Evolutionary conservation across 2,797 vertebrate species (phyloP), one percentile per base, ranked within the genome.

Genomic region (Gadopsis marmoratus): DNA sequence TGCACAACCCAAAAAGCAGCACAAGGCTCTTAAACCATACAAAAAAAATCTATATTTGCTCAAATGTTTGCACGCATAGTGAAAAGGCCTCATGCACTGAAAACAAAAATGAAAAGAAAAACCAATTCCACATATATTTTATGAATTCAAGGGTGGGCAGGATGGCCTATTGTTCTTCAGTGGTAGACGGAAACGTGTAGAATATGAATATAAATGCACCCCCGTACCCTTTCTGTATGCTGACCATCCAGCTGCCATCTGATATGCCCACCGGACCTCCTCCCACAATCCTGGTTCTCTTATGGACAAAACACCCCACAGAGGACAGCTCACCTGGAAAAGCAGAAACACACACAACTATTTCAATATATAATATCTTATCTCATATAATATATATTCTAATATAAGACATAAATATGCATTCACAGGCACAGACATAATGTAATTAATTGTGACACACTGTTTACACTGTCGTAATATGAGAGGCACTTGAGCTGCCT

Each of bases 211-310:
- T 50, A 60, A 86, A 81, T 10, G 35, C 61, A 59, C n/a, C 1
- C 29, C 8, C 19, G 1, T 93, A 96, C 95, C 95, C 94, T 93
- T 92, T 96, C 76, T 95, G 95, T 91, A 99, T 96, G 95, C 97
- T 99, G 95, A 99, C 97, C 97, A 99, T 97, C 98, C 98, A 99
- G 91, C 96, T 96, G 62, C 94, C 97, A 47, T 97, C 95, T 21
- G 96, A 96, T 84, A 96, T 97, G 85, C 92, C 95, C 62, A 97
- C 91, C 67, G 96, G 97, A 91, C 95, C 95, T 74, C 98, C 98
- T 82, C 98, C 98, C 65, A 99, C 97, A 71, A 99, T 98, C 92
- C 98, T 95, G 61, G 91, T 90, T 81, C 81, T 91, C 84, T 94
- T 95, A 85, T 95, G 95, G 81, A 95, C 63, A 77, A 94, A 94